These are phyloP conservation scores for Epicampocera succincta DNA, from an alignment of 2,888 invertebrate species.

Conservation along the genomic window DNA sequence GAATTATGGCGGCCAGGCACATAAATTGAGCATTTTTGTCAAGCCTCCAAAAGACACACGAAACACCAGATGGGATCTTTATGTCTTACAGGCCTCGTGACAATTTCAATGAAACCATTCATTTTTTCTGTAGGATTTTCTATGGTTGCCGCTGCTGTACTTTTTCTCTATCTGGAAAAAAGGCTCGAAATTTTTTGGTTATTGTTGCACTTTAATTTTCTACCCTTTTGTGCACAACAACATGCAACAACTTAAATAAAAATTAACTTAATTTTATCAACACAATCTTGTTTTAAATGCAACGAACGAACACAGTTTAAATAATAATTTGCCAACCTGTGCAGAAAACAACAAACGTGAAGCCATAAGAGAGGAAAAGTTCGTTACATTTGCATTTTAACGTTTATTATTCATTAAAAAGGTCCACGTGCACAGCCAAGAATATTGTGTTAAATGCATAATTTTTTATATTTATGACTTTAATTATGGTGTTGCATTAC, in stretches of 20 bases:
- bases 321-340: constrained; percentile 46
- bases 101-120: no score
- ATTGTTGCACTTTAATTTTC: constrained; percentile 23
- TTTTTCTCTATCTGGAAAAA: neutral
- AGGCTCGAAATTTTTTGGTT: constrained; percentile 5
- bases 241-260: constrained; percentile 44
- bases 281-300: constrained; percentile 53
- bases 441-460: constrained; percentile 51
- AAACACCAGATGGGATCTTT: constrained; percentile 3
- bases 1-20: neutral
- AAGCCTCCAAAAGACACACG: neutral
- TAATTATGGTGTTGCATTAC: constrained; percentile 54
- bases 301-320: constrained; percentile 26
- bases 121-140: neutral
- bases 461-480: constrained; percentile 58
- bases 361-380: constrained; percentile 4
- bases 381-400: constrained; percentile 64
- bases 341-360: constrained; percentile 34
- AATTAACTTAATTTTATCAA: constrained; percentile 60
- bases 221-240: neutral
- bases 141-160: neutral
- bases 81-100: no score
- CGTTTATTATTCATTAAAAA: constrained; percentile 59
- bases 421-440: constrained; percentile 28
- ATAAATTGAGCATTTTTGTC: neutral